Evolutionary conservation across 1,140 invertebrate species (phyloP).

Genomic region (Drosophila bipectinata): DNA sequence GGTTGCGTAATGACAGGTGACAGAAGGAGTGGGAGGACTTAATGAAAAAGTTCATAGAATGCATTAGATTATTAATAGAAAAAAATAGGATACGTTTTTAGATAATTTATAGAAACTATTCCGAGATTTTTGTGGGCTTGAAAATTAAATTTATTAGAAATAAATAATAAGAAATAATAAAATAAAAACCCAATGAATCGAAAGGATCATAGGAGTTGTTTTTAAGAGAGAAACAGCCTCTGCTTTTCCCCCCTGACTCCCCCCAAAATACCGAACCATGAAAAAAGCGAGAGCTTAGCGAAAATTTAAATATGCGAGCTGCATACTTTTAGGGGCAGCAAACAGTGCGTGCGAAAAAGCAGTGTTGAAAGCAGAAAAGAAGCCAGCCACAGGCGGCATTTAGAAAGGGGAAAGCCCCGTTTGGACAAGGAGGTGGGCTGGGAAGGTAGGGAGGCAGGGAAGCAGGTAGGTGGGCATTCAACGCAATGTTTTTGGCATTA

Average conservation of each 20-base stretch:
- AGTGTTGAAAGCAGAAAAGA: neutral
- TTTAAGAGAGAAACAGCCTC: neutral
- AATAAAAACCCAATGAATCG: no score
- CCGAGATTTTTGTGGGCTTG: no score
- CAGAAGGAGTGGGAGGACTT: neutral
- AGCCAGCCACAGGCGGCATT: neutral
- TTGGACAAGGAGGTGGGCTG: neutral
- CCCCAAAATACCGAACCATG: neutral
- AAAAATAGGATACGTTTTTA: no score
- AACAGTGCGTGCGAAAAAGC: conserved; percentile 62
- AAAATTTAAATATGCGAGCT: conserved; percentile 73
- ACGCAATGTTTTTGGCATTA: conserved; percentile 68
- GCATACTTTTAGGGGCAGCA: conserved; percentile 73
- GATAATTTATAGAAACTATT: no score
- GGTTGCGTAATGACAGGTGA: conserved; percentile 1
- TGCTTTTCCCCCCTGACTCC: no score
- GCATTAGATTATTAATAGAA: no score
- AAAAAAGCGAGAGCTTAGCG: conserved; percentile 47
- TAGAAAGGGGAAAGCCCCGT: no score
- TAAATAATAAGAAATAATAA: no score
- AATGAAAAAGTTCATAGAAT: neutral
- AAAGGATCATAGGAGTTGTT: no score
- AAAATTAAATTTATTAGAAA: no score
- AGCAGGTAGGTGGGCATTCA: conserved; percentile 20
- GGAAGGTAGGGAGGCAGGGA: neutral